Percentiles rank a stretch among this genome's conserved stretches.
phyloP scores from a whole-genome alignment of 1,140 invertebrate genomes.

The Drosophila melanica region DNA sequence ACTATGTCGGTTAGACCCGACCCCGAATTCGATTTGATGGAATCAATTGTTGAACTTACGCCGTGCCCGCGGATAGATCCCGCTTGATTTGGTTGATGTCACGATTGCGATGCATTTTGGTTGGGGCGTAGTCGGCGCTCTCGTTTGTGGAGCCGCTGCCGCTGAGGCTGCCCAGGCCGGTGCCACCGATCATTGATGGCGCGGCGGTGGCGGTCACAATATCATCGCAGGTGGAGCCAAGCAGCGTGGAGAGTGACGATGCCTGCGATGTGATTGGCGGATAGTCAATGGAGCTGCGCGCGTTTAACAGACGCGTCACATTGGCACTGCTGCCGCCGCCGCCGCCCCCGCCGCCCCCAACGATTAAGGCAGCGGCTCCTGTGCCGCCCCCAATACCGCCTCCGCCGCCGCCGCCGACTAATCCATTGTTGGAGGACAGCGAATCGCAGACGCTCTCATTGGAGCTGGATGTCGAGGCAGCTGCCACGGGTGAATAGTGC shows the following conservation, averaged over 20 bases:
- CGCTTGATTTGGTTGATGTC: slow-evolving; percentile 81
- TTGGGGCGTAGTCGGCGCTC: slow-evolving; percentile 73
- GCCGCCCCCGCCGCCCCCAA: slow-evolving; percentile 18
- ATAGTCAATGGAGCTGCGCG: slow-evolving; percentile 68
- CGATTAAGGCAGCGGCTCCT: slow-evolving; percentile 15
- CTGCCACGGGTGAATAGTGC: slow-evolving; percentile 70
- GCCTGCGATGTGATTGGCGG: slow-evolving; percentile 61
- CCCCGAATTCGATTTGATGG: too few relatives aligned
- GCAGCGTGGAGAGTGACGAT: slow-evolving; percentile 64
- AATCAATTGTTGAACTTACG: slow-evolving; percentile 63
- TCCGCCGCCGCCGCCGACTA: slow-evolving; percentile 33
- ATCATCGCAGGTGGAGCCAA: slow-evolving; percentile 76
- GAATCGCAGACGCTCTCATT: slow-evolving; percentile 89
- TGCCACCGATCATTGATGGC: slow-evolving; percentile 64
- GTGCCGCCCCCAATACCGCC: slow-evolving; percentile 12
- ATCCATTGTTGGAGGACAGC: slow-evolving; percentile 85
- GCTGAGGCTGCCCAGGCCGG: slow-evolving; percentile 45
- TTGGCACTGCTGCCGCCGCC: slow-evolving; percentile 41
- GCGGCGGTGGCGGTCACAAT: slow-evolving; percentile 73
- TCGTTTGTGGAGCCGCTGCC: slow-evolving; percentile 68
- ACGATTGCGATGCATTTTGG: slow-evolving; percentile 82
- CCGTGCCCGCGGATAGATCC: slow-evolving; percentile 75
- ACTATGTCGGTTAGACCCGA: neutral
- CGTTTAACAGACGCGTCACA: slow-evolving; percentile 46
- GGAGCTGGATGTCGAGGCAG: slow-evolving; percentile 87